A percentile compares a stretch with the other conserved stretches of the same genome.
Evolutionary conservation across 2,113 vertebrate species (phyloP).

Genomic region (Rhabdomys dilectus): DNA sequence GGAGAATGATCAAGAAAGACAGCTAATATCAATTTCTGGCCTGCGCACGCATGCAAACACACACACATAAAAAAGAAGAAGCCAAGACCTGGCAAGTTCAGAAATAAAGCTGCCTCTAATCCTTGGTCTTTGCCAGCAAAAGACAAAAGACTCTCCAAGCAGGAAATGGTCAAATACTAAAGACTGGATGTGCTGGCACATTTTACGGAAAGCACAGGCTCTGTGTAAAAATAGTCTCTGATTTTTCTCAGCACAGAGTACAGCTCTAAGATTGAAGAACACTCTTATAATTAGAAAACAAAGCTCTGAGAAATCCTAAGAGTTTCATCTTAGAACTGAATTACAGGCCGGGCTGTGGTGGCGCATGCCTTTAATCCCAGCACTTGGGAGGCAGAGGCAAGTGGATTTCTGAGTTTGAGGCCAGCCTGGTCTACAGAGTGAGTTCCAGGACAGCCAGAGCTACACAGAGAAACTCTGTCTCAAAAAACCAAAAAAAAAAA

Average conservation of each 20-base stretch:
- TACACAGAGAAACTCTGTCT: too few relatives aligned
- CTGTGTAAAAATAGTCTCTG: slow-evolving; percentile 25
- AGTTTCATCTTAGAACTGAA: slow-evolving; percentile 14
- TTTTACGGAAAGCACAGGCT: slow-evolving; percentile 13
- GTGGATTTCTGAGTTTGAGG: too few relatives aligned
- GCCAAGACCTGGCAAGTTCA: background rate
- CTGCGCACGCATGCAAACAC: background rate
- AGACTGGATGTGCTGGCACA: background rate
- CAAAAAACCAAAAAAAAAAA: too few relatives aligned
- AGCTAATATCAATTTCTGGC: background rate
- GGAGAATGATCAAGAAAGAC: background rate
- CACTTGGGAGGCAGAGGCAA: too few relatives aligned
- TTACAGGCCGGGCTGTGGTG: too few relatives aligned
- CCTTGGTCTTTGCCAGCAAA: slow-evolving; percentile 1
- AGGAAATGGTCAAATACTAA: background rate
- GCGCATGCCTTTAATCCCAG: too few relatives aligned
- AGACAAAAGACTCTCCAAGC: slow-evolving; percentile 6
- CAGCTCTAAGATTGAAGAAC: background rate
- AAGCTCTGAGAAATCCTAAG: background rate
- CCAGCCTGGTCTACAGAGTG: too few relatives aligned
- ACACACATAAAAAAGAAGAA: background rate
- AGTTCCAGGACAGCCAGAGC: too few relatives aligned
- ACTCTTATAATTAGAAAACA: background rate
- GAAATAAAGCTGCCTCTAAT: slow-evolving; percentile 53
- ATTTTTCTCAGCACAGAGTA: background rate